Base-by-base conservation (phyloP, 2,113 vertebrate species). In the Rhegmatorhina hoffmannsi region DNA sequence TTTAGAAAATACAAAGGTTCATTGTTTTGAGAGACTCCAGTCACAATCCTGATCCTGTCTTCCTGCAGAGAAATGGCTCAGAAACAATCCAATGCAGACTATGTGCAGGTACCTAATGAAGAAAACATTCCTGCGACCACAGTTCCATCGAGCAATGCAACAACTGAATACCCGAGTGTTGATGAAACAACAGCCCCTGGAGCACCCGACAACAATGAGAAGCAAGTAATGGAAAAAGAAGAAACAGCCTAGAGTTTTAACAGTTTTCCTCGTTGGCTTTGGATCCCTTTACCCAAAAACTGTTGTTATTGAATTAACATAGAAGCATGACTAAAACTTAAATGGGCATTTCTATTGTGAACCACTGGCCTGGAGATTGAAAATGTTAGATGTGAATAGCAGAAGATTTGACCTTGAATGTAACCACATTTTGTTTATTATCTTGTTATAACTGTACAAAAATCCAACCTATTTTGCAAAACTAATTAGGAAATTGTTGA, bases 51-150 rank as follows among this genome's bases (percentile, higher is more conserved):
- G 47, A 72, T 82, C 74, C 81, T 95, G 81, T 95, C 33, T 95
- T 97, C 76, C 92, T 92, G 56, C 95, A 98, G 98, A 94, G 96
- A 97, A 86, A 97, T 98, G 92, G 70, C 86, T 76, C 88, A 95
- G 28, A 88, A 84, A 88, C 94, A 89, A 38, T 6, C 83, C 81
- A 85, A 64, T 46, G 75, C 58, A 44, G 96, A 96, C 15, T 96
- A 90, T 1, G 78, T 73, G 34, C 49, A 93, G 47, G 95, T 97
- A 70, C 95, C 97, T 46, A 67, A 56, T 11, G 97, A 97, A 78
- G 92, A 97, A 43, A 75, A 59, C n/a, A 52, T 69, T 49, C 96
- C 96, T 25, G 26, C n/a, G 1, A 92, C 92, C 78, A 68, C 94
- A 58, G 66, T 63, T 72, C 84, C 95, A 75, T 10, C 84, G 2